These are phyloP conservation scores for Chaetops frenatus DNA, from an alignment of 2,113 vertebrate genomes.

Conservation along the genomic window DNA sequence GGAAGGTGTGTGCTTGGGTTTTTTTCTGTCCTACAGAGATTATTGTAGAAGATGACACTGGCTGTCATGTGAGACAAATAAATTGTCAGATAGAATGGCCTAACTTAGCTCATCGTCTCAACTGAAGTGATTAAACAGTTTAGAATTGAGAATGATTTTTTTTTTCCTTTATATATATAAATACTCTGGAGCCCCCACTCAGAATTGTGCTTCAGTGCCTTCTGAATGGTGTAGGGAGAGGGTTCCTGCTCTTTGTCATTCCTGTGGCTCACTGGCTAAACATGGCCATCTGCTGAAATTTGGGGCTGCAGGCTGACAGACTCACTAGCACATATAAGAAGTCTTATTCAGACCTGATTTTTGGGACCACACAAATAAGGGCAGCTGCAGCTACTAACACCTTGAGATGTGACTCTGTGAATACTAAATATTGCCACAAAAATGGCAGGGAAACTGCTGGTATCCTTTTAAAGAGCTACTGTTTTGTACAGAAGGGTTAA, in stretches of 20 bases:
- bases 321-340: neutral
- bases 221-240: neutral
- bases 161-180: neutral
- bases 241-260: neutral
- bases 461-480: neutral
- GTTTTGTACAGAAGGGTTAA: neutral
- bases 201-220: neutral
- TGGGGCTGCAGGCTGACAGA: neutral
- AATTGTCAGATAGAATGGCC: neutral
- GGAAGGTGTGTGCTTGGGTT: neutral
- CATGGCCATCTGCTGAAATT: neutral
- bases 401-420: neutral
- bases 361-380: neutral
- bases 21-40: neutral
- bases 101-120: neutral
- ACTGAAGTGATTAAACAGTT: neutral
- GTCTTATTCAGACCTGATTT: neutral
- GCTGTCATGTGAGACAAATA: neutral
- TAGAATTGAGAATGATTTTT: neutral
- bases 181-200: neutral
- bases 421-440: neutral
- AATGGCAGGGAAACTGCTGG: neutral
- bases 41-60: neutral
- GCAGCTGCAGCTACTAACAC: neutral
- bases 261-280: neutral